Base-by-base conservation (phyloP, 1,140 invertebrate genomes). In the Lasioglossum albipes region DNA sequence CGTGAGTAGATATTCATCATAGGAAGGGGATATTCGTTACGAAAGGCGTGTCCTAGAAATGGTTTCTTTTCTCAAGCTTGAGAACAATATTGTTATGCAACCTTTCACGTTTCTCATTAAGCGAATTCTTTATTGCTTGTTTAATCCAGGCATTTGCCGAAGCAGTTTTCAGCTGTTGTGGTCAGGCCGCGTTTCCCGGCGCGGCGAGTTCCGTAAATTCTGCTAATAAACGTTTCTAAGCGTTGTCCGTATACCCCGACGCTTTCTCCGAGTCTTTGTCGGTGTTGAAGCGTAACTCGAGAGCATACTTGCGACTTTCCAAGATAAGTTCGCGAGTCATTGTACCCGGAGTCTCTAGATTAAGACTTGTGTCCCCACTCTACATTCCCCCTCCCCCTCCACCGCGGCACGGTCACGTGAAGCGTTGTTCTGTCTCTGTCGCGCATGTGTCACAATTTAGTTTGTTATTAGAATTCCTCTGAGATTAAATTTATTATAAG, bases 61-160 rank as follows among this genome's bases (percentile, higher is more conserved):
- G 7, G 57, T 59, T n/a, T 2, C 57, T n/a, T 59, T 59, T 59
- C 57, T 59, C n/a, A 59, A 59, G n/a, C 57, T n/a, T 20, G 20
- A n/a, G 57, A 59, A 59, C 57, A 59, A n/a, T 59, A n/a, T 59
- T 59, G 57, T 59, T 59, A 59, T 9, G 57, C 57, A 59, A 59
- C 18, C 6, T 18, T 57, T 7, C 52, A 16, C 52, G 52, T 5
- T n/a, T 59, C n/a, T 59, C 57, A n/a, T 59, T 59, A 59, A n/a
- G 57, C 7, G 20, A 59, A 59, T 59, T 59, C 18, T 59, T 59
- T 59, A n/a, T 59, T 59, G 57, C 20, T 59, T 59, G 57, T 59
- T 20, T n/a, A n/a, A 59, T 59, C 20, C 7, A n/a, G 20, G 7
- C 57, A 59, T 59, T 59, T n/a, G n/a, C 20, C 57, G 20, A 59